phyloP scores from a whole-genome alignment of 2,113 vertebrate species.

The Notothenia rossii region DNA sequence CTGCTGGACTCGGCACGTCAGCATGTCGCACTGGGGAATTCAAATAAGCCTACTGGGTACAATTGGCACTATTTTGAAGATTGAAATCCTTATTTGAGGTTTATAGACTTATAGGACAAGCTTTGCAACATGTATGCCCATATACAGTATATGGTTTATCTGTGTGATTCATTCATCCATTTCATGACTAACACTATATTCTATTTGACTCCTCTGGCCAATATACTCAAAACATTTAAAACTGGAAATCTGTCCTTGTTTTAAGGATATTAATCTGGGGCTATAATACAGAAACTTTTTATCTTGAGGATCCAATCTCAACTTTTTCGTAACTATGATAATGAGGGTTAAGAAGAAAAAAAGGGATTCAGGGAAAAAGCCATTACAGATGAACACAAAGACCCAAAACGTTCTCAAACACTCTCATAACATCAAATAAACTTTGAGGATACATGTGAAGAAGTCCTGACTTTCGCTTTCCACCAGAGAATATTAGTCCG shows the following conservation, averaged over 20 bases:
- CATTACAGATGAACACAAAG: no score
- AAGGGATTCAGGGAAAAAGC: no score
- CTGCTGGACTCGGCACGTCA: constrained; percentile 42
- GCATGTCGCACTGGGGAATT: not conserved
- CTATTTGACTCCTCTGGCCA: constrained; percentile 45
- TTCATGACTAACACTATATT: constrained; percentile 47
- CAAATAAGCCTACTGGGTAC: not conserved
- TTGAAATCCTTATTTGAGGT: not conserved
- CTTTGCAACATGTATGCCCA: constrained; percentile 42
- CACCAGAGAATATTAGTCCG: no score
- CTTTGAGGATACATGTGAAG: no score
- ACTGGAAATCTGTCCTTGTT: not conserved
- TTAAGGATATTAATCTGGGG: not conserved
- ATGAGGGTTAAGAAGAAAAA: no score
- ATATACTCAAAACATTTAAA: not conserved
- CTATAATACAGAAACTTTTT: no score
- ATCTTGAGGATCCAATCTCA: no score
- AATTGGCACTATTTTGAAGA: not conserved
- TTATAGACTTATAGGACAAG: not conserved
- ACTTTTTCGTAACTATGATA: no score
- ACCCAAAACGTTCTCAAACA: no score
- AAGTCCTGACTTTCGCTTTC: no score
- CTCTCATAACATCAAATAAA: no score
- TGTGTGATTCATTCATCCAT: constrained; percentile 37
- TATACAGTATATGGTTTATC: constrained; percentile 35